phyloP scores from a whole-genome alignment of 2,797 vertebrate species.

The Psittacula derbiana region DNA sequence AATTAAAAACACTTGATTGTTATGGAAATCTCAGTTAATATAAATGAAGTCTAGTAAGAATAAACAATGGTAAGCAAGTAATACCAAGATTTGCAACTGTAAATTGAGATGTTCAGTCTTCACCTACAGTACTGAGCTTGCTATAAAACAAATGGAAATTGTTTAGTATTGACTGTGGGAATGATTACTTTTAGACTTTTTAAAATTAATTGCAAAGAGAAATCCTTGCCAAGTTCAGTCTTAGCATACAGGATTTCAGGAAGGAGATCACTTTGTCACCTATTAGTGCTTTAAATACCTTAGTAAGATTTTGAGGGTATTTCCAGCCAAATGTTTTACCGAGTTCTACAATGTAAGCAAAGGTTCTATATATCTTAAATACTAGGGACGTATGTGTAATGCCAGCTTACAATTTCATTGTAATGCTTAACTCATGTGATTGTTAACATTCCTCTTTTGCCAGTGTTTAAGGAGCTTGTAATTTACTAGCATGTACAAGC shows the following conservation, averaged over 20 bases:
- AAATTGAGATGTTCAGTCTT: not conserved
- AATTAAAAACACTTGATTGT: not conserved
- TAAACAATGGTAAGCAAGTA: not conserved
- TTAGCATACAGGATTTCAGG: not conserved
- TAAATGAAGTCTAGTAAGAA: not conserved
- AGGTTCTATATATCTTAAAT: not conserved
- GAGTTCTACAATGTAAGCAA: not conserved
- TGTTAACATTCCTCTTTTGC: not conserved
- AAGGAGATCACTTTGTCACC: not conserved
- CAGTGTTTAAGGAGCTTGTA: not conserved
- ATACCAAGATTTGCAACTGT: not conserved
- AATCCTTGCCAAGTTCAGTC: not conserved
- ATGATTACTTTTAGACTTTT: not conserved
- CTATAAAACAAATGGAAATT: not conserved
- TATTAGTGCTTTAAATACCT: not conserved
- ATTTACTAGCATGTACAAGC: not conserved
- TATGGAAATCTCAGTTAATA: not conserved
- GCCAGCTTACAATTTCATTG: not conserved
- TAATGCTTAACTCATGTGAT: accelerated
- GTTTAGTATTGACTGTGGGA: not conserved
- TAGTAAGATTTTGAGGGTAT: not conserved
- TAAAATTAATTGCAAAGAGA: not conserved
- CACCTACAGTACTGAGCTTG: not conserved
- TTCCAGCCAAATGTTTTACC: not conserved
- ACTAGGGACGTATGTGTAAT: not conserved